Evolutionary conservation across 2,797 vertebrate species (phyloP).

Genomic region (Ctenopoma kingsleyae): DNA sequence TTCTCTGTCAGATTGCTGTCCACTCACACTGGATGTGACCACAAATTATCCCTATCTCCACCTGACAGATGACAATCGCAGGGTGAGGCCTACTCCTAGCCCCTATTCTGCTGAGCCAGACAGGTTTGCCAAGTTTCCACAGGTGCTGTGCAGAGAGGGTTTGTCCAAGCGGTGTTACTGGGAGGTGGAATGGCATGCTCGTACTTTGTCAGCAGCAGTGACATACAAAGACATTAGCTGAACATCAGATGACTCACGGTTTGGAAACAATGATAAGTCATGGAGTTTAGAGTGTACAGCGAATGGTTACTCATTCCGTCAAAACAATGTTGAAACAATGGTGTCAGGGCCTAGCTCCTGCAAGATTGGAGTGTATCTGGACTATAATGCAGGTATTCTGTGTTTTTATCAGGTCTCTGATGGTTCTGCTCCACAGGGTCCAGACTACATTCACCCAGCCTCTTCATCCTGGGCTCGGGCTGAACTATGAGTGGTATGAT

Average conservation of each 20-base stretch:
- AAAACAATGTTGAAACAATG: not conserved
- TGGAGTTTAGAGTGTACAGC: conserved; percentile 29
- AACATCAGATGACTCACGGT: conserved; percentile 5
- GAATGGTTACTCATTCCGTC: not conserved
- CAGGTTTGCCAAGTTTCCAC: conserved; percentile 17
- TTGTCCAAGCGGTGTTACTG: conserved; percentile 13
- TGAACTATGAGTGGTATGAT: conserved; percentile 40
- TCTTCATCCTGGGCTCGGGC: conserved; percentile 22
- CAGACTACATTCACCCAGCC: conserved; percentile 24
- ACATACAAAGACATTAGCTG: conserved; percentile 8
- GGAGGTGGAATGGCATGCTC: conserved; percentile 26
- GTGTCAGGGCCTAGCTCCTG: not conserved
- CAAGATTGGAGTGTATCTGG: conserved; percentile 25
- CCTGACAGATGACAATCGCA: not conserved
- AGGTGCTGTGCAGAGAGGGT: conserved; percentile 29
- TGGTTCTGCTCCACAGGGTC: conserved; percentile 27
- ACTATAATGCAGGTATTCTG: conserved; percentile 11
- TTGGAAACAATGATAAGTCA: conserved; percentile 35
- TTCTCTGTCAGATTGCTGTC: conserved; percentile 11
- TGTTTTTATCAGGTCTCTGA: not conserved
- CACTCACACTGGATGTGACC: conserved; percentile 8
- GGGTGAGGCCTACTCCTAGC: not conserved
- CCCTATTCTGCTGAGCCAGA: not conserved
- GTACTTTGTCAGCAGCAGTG: conserved; percentile 24
- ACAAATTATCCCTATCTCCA: conserved; percentile 24